These are phyloP conservation scores for Anthopleura sola DNA, from an alignment of 64 coral and sea anemone species.

Conservation along the genomic window DNA sequence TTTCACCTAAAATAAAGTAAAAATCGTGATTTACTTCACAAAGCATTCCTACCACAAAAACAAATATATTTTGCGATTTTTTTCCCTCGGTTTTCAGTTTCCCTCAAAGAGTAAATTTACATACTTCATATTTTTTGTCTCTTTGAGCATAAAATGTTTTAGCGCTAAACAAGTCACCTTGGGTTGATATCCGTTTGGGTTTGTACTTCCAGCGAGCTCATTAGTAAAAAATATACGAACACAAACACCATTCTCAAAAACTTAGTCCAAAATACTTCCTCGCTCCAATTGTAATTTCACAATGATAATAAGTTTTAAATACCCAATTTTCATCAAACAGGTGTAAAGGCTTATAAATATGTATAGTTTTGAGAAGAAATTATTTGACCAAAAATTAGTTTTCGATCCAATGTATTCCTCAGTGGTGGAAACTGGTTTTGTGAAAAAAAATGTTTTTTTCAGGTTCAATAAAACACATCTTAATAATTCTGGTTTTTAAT, in stretches of 20 bases:
- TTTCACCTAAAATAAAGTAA: background rate
- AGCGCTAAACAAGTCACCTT: background rate
- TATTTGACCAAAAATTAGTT: background rate
- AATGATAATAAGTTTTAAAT: conserved; percentile 99
- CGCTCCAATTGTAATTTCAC: conserved; percentile 93
- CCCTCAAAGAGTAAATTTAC: background rate
- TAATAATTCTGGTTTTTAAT: background rate
- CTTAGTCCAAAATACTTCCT: conserved; percentile 82
- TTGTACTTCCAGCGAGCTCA: conserved; percentile 28
- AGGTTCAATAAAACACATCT: no score
- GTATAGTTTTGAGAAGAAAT: conserved; percentile 23
- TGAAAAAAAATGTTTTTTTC: no score
- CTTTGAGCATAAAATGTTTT: conserved; percentile 73
- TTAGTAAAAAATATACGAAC: conserved; percentile 70
- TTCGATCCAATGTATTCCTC: background rate
- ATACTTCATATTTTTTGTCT: background rate
- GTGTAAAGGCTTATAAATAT: conserved; percentile 83
- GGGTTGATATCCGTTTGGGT: conserved; percentile 63
- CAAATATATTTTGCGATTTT: background rate
- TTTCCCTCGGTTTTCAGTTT: background rate
- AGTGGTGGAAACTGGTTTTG: no score
- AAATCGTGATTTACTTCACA: background rate
- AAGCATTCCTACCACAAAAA: background rate
- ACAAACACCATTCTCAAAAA: conserved; percentile 74
- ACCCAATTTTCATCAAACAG: conserved; percentile 88